These are phyloP conservation scores for Gymnocephalus cernua DNA, from an alignment of 2,113 vertebrate genomes.

Conservation along the genomic window DNA sequence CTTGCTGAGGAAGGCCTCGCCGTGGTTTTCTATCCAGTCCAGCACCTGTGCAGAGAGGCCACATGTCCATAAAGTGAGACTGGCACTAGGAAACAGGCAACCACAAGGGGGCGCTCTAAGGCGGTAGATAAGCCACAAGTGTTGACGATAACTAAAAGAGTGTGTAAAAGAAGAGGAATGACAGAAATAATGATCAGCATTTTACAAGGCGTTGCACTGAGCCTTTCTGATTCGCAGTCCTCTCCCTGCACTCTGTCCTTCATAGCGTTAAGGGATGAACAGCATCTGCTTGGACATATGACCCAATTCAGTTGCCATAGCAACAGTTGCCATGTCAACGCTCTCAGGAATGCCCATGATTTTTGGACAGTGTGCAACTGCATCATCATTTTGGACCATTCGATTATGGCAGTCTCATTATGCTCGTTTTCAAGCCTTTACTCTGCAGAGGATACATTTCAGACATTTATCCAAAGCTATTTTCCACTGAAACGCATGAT, in stretches of 20 bases:
- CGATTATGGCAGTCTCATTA: background rate
- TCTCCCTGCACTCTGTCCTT: constrained; percentile 47
- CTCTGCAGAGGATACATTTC: constrained; percentile 24
- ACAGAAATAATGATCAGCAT: constrained; percentile 11
- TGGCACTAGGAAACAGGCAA: accelerated
- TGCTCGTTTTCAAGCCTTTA: constrained; percentile 9
- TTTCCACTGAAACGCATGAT: constrained; percentile 29
- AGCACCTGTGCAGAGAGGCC: constrained; percentile 88
- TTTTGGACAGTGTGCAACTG: constrained; percentile 32
- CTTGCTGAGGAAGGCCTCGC: constrained; percentile 98
- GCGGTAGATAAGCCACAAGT: background rate
- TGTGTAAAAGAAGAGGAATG: background rate
- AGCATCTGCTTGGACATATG: constrained; percentile 76
- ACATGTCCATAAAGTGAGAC: background rate
- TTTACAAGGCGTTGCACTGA: constrained; percentile 5
- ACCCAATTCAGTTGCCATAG: constrained; percentile 75
- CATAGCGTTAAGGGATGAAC: constrained; percentile 37
- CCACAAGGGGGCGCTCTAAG: constrained; percentile 60
- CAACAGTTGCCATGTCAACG: constrained; percentile 76
- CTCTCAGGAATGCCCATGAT: constrained; percentile 49
- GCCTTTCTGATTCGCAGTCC: constrained; percentile 27
- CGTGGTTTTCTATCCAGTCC: constrained; percentile 99
- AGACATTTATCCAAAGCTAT: constrained; percentile 13
- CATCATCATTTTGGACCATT: constrained; percentile 34
- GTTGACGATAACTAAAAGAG: background rate